Evolutionary conservation across 1,140 invertebrate genomes (phyloP), one percentile per base, ranked within the genome.

Genomic region (Riptortus pedestris): DNA sequence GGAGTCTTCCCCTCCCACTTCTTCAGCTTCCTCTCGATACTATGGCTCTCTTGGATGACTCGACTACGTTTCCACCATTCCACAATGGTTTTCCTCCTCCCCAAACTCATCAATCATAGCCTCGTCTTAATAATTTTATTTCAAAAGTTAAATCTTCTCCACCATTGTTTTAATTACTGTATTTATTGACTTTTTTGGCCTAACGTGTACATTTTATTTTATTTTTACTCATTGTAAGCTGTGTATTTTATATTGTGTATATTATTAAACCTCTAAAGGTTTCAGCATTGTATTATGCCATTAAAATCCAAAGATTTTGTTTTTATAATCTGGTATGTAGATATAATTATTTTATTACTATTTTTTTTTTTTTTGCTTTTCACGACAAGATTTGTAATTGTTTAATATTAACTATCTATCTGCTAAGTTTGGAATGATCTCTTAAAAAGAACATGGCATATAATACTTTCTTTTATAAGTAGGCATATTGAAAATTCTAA

Each of bases 11-110:
- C 22, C 24, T 60, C 5, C 28, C 55, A 20, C 59, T 66, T 11
- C 47, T 67, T n/a, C 59, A 59, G 22, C 59, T 67, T 0, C 65
- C 67, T 0, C 26, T 69, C 18, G 68, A 69, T 18, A 27, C 68
- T 0, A 65, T 67, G 18, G 20, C 47, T 14, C 57, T 67, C n/a
- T 47, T 67, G 2, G 65, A 69, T 29, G 66, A 67, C 22, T 51
- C 48, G 2, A 28, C 58, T 12, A 27, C 60, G 24, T 47, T 45
- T 14, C 5, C 31, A 11, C 43, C 65, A 31, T 66, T 66, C 45
- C 57, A 63, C 57, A 66, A 63, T 43, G 65, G 61, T 18, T 55
- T 66, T 16, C 63, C 55, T 5, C 63, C 66, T n/a, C 26, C 66
- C 14, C 51, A 33, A 60, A 64, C 45, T 24, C 62, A 28, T 22